A percentile compares a stretch with the other conserved stretches of the same genome.
Evolutionary conservation across 2,888 invertebrate species (phyloP).

Genomic region (Mesorhabditis spiculigera): DNA sequence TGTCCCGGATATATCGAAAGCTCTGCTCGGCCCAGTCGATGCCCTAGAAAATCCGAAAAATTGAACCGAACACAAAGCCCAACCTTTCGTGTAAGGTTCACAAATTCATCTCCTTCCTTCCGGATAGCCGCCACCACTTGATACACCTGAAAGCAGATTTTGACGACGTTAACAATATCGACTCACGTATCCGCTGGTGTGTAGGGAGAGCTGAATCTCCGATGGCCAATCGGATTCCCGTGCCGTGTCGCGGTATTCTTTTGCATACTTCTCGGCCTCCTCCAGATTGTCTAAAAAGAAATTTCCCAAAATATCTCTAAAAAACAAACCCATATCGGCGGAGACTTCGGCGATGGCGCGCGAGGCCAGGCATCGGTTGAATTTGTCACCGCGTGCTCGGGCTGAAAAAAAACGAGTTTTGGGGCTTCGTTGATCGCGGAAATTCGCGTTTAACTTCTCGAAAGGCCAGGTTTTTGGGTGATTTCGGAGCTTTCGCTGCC

Average conservation of each 20-base stretch:
- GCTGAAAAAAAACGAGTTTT: background rate
- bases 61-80: background rate
- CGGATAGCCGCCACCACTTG: too few relatives aligned
- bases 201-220: background rate
- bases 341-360: background rate
- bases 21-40: background rate
- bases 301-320: background rate
- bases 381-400: background rate
- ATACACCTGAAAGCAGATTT: too few relatives aligned
- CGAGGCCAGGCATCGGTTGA: background rate
- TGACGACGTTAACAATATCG: too few relatives aligned
- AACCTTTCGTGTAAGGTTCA: too few relatives aligned
- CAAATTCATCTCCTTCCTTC: too few relatives aligned
- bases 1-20: background rate
- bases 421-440: background rate
- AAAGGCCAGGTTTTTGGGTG: too few relatives aligned
- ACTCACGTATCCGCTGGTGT: background rate
- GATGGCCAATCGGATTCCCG: background rate
- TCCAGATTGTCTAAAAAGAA: background rate
- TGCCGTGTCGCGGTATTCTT: background rate
- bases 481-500: too few relatives aligned
- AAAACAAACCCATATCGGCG: background rate
- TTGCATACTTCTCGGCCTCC: background rate
- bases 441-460: background rate
- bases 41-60: background rate